These are phyloP conservation scores for Acanthochromis polyacanthus DNA, from an alignment of 2,113 vertebrate species.

Conservation along the genomic window DNA sequence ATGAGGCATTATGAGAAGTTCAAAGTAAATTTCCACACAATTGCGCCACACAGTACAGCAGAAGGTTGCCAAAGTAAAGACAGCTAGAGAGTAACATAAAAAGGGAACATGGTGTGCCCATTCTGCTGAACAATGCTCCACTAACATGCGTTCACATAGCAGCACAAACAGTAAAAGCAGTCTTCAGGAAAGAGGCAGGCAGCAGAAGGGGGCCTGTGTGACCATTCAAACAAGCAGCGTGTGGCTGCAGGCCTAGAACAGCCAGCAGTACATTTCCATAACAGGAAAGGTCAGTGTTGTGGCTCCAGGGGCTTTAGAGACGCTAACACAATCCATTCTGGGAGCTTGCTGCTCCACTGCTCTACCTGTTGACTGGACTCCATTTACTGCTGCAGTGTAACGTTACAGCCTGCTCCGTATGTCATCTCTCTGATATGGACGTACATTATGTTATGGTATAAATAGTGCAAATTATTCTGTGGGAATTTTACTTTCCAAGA, in stretches of 20 bases:
- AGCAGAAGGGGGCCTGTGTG: constrained; percentile 54
- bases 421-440: constrained; percentile 16
- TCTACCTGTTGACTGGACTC: constrained; percentile 65
- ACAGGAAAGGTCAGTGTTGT: constrained; percentile 83
- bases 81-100: constrained; percentile 38
- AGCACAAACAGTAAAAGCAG: constrained; percentile 51
- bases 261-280: constrained; percentile 80
- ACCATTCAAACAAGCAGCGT: constrained; percentile 61
- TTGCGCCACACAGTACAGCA: constrained; percentile 6
- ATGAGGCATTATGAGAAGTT: constrained; percentile 10
- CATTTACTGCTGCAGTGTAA: constrained; percentile 41
- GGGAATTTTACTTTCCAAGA: constrained; percentile 15
- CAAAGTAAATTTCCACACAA: constrained; percentile 30
- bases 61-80: constrained; percentile 62
- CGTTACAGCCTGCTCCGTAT: constrained; percentile 40
- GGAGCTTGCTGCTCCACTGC: constrained; percentile 41
- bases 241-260: constrained; percentile 69
- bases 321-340: constrained; percentile 62
- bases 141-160: constrained; percentile 31
- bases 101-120: constrained; percentile 61
- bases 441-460: constrained; percentile 28
- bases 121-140: constrained; percentile 68
- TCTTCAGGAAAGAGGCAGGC: constrained; percentile 69
- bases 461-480: constrained; percentile 21
- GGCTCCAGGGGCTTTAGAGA: constrained; percentile 68